These are phyloP conservation scores for Gadopsis bispinosus DNA, from an alignment of 2,797 vertebrate genomes.

Conservation along the genomic window DNA sequence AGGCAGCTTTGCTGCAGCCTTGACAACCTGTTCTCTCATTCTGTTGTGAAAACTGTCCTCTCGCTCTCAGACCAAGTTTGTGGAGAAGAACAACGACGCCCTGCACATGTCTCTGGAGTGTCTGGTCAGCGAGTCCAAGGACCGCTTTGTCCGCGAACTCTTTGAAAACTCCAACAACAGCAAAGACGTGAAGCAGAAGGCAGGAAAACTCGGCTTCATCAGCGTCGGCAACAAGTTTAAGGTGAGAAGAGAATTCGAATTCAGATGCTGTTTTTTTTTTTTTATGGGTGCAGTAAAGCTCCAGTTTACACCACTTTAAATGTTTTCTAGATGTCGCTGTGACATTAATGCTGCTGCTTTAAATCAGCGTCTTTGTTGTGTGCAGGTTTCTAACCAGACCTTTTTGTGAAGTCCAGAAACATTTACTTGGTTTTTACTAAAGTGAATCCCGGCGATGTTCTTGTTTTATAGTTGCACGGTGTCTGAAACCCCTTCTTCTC, in stretches of 20 bases:
- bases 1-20: background rate
- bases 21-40: background rate
- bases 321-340: too few species aligned
- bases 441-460: background rate
- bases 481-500: background rate
- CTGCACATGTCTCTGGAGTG: constrained; percentile 95
- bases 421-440: background rate
- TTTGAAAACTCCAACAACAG: constrained; percentile 93
- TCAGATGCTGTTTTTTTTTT: too few species aligned
- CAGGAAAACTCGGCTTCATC: constrained; percentile 97
- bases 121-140: constrained; percentile 95
- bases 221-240: constrained; percentile 99
- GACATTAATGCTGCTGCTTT: too few species aligned
- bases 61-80: constrained; percentile 90
- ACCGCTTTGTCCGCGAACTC: constrained; percentile 91
- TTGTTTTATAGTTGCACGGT: background rate
- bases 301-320: too few species aligned
- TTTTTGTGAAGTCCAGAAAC: background rate
- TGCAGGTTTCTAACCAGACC: background rate
- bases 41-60: background rate
- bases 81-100: constrained; percentile 99
- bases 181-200: constrained; percentile 93
- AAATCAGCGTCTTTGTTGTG: background rate
- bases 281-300: background rate
- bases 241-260: constrained; percentile 77